phyloP scores from a whole-genome alignment of 2,888 invertebrate genomes.

The Mythimna lalbum region DNA sequence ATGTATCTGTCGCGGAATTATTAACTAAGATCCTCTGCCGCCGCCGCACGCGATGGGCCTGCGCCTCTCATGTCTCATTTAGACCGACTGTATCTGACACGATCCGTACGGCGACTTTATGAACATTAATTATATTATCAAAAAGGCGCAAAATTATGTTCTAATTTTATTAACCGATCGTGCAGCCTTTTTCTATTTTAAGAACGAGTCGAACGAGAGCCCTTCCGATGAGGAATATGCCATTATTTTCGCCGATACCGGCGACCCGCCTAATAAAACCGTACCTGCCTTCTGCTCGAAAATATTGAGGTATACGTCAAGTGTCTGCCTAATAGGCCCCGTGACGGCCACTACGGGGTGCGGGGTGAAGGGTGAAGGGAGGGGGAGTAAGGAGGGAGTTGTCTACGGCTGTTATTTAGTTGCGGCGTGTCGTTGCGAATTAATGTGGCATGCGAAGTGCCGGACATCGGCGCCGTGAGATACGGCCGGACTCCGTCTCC shows the following conservation, averaged over 20 bases:
- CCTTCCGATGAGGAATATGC: conserved; percentile 21
- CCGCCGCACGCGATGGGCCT: conserved; percentile 8
- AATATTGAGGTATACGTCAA: conserved; percentile 66
- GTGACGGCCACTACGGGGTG: conserved; percentile 56
- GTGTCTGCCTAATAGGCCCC: conserved; percentile 69
- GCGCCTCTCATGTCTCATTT: conserved; percentile 16
- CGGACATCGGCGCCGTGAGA: conserved; percentile 57
- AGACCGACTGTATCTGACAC: conserved; percentile 7
- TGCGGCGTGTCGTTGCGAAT: conserved; percentile 71
- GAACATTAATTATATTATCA: conserved; percentile 1
- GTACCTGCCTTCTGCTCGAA: conserved; percentile 42
- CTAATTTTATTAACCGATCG: conserved; percentile 11
- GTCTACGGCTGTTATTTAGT: conserved; percentile 72
- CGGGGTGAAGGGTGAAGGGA: conserved; percentile 33
- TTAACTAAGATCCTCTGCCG: conserved; percentile 31
- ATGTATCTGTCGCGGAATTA: conserved; percentile 44
- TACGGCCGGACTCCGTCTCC: conserved; percentile 45
- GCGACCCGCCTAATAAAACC: conserved; percentile 35
- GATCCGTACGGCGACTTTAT: background rate
- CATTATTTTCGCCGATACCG: conserved; percentile 30
- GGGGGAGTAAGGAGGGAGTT: conserved; percentile 31
- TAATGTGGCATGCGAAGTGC: conserved; percentile 59
- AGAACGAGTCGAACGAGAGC: too few relatives aligned
- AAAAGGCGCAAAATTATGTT: conserved; percentile 11
- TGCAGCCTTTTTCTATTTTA: conserved; percentile 20